Evolutionary conservation across 2,888 invertebrate genomes (phyloP), one percentile per base, ranked within the genome.

Genomic region (Meliscaeva auricollis): DNA sequence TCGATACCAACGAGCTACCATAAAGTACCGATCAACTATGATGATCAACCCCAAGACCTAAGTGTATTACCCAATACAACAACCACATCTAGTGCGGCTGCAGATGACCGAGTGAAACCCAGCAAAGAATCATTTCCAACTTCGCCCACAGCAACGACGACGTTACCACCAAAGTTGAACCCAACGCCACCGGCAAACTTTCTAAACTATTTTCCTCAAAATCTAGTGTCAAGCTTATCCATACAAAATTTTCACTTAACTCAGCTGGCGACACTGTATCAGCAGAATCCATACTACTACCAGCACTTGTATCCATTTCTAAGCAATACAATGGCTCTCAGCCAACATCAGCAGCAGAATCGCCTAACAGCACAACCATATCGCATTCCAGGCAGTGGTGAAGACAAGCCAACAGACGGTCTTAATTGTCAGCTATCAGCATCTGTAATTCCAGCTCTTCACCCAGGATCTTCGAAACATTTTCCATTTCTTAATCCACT

Each of bases 211-310:
- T 76, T 87, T 4, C 76, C 84, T 3, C 72, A 73, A 32, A 79
- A 87, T 54, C 76, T 88, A 22, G 79, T 87, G 52, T 87, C 88
- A 50, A 88, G 87, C 32, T 62, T 88, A 1, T 89, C 88, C 9
- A 82, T 89, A 81, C 89, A 88, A 78, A 89, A 89, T 77, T 66
- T 89, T 0, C 89, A 88, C 60, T 66, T 89, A 41, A 88, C 88
- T 0, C 88, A 89, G 17, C 78, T 89, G 46, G 79, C 89, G n/a
- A 87, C 87, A 1, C 68, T 89, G 4, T 89, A 88, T 68, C 89
- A 89, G 35, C 88, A 88, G 46, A 88, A 89, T 79, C 88, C 88
- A 1, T 87, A 88, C 58, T 89, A 89, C 48, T 74, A 74, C 38
- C 82, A 77, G 9, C 73, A 77, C 9, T 44, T 82, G 0, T 82